These are phyloP conservation scores for Myoxocephalus aenaeus DNA, from an alignment of 2,797 vertebrate genomes.

Conservation along the genomic window DNA sequence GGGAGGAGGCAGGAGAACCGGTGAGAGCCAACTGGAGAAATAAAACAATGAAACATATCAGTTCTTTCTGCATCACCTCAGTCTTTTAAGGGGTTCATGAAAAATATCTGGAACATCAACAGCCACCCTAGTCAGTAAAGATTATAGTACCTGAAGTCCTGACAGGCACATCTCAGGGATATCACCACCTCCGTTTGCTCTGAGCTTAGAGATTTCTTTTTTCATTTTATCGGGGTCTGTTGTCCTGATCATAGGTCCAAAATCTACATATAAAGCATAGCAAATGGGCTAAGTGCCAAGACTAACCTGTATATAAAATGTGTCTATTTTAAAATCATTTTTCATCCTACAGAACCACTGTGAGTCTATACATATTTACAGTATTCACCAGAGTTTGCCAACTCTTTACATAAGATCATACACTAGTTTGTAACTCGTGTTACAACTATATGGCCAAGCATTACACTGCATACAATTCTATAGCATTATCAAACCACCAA, in stretches of 20 bases:
- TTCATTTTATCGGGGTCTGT: conserved; percentile 77
- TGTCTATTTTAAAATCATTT: neutral
- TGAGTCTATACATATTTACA: neutral
- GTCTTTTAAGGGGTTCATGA: neutral
- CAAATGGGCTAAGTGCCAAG: neutral
- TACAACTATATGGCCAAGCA: neutral
- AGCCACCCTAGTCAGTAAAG: neutral
- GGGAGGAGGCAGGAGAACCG: conserved; percentile 76
- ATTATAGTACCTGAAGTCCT: conserved; percentile 78
- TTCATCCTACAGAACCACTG: neutral
- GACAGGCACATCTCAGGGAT: conserved; percentile 81
- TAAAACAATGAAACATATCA: neutral
- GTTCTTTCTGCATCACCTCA: neutral
- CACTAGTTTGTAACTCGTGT: neutral
- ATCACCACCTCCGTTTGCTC: conserved; percentile 60
- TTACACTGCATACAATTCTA: neutral
- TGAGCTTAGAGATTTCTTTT: conserved; percentile 72
- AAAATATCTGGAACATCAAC: neutral
- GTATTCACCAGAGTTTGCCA: neutral
- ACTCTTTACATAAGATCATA: neutral
- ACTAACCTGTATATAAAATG: neutral
- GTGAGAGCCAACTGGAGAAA: conserved; percentile 80
- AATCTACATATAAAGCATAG: conserved; percentile 52
- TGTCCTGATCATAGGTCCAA: conserved; percentile 81
- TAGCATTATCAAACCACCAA: neutral